Conservation (phyloP, 2,797 vertebrate species). For the Zenarchopterus dispar region DNA sequence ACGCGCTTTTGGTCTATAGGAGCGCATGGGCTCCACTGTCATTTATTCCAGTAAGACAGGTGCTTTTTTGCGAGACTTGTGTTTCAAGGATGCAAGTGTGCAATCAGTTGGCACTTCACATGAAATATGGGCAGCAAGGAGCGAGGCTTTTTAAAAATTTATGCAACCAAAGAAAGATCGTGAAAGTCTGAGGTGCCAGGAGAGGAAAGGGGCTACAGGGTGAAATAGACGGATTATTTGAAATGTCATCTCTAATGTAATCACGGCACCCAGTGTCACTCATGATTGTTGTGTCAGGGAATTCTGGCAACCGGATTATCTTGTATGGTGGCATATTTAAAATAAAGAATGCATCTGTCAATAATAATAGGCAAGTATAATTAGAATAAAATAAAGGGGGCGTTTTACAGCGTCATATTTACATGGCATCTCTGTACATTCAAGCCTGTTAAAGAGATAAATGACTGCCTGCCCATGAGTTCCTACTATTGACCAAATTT, state of each 20-base stretch:
- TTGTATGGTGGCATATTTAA: constrained; percentile 40
- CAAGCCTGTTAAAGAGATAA: constrained; percentile 3
- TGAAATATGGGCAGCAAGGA: constrained; percentile 6
- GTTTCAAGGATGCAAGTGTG: constrained; percentile 25
- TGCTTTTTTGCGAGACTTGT: constrained; percentile 62
- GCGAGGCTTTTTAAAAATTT: not conserved
- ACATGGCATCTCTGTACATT: not conserved
- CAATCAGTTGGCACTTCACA: not conserved
- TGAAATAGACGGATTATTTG: constrained; percentile 31
- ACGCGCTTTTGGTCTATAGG: constrained; percentile 32
- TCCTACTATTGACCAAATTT: constrained; percentile 15
- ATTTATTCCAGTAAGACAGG: constrained; percentile 70
- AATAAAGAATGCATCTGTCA: constrained; percentile 21
- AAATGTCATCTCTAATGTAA: constrained; percentile 57
- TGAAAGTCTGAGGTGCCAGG: not conserved
- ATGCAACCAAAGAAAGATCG: constrained; percentile 6
- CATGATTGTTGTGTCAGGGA: constrained; percentile 50
- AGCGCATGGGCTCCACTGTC: constrained; percentile 13
- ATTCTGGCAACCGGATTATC: constrained; percentile 55
- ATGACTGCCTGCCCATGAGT: constrained; percentile 7
- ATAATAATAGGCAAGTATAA: constrained; percentile 23
- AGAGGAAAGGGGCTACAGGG: not conserved
- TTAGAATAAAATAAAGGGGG: constrained; percentile 6
- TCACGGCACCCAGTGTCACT: constrained; percentile 44
- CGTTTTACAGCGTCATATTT: constrained; percentile 4